Evolutionary conservation across 2,888 invertebrate genomes (phyloP).

Genomic region (Teleiodes luculella): DNA sequence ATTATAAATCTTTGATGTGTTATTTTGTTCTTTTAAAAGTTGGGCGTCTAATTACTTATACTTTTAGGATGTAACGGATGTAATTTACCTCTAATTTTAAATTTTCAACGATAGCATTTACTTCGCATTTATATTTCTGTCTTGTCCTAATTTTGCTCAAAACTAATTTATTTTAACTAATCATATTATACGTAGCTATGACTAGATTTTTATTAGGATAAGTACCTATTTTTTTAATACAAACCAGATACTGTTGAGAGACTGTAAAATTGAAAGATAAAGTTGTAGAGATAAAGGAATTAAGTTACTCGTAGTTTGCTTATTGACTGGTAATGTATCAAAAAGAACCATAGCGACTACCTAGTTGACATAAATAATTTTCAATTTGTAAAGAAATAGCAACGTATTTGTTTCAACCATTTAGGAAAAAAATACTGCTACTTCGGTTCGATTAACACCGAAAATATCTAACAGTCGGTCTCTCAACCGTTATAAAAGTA

Average conservation of each 20-base stretch:
- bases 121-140: constrained; percentile 50
- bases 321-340: too few species aligned
- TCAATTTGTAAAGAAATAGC: too few species aligned
- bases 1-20: too few species aligned
- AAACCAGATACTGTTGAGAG: constrained; percentile 36
- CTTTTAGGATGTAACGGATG: not conserved
- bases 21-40: too few species aligned
- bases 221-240: constrained; percentile 29
- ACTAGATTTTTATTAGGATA: constrained; percentile 33
- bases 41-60: too few species aligned
- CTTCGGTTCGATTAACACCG: not conserved
- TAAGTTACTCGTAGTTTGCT: too few species aligned
- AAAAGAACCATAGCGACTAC: too few species aligned
- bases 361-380: too few species aligned
- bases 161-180: constrained; percentile 32
- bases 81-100: constrained; percentile 21
- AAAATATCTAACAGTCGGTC: constrained; percentile 26
- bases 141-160: constrained; percentile 57
- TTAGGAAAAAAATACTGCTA: not conserved
- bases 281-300: too few species aligned
- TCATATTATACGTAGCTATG: constrained; percentile 38
- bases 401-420: too few species aligned
- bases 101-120: constrained; percentile 48
- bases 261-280: constrained; percentile 23
- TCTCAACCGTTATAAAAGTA: constrained; percentile 36